These are phyloP conservation scores for Lophius americanus DNA, from an alignment of 2,797 vertebrate genomes.

Conservation along the genomic window DNA sequence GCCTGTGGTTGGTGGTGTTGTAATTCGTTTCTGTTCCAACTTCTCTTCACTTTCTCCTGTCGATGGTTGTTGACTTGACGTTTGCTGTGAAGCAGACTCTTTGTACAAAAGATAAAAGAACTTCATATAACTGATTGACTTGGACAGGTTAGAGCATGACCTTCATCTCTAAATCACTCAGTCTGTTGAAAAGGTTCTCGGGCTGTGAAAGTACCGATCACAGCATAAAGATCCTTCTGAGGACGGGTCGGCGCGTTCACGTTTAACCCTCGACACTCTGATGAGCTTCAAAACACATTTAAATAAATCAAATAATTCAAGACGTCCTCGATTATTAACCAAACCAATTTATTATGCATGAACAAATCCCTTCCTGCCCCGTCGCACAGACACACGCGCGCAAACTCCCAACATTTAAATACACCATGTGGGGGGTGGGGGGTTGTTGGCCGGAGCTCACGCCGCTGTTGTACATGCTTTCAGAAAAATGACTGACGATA, in stretches of 20 bases:
- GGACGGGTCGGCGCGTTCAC: not conserved
- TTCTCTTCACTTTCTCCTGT: too few relatives aligned
- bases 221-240: not conserved
- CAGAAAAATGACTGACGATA: constrained; percentile 94
- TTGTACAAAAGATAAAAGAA: too few relatives aligned
- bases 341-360: constrained; percentile 88
- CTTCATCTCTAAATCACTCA: too few relatives aligned
- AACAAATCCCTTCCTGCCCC: constrained; percentile 80
- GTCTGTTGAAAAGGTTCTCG: too few relatives aligned
- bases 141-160: too few relatives aligned
- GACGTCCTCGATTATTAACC: constrained; percentile 79
- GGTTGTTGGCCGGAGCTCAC: constrained; percentile 84
- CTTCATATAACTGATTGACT: too few relatives aligned
- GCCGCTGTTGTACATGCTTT: constrained; percentile 97
- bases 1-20: too few relatives aligned
- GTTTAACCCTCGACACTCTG: not conserved
- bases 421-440: constrained; percentile 85
- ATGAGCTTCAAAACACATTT: not conserved
- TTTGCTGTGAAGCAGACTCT: too few relatives aligned
- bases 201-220: too few relatives aligned
- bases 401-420: constrained; percentile 80
- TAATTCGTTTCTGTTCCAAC: too few relatives aligned
- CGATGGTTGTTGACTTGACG: too few relatives aligned
- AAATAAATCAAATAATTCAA: constrained; percentile 39
- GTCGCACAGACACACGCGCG: constrained; percentile 58